A percentile compares a stretch with the other conserved stretches of the same genome.
These are phyloP conservation scores for Nemurella pictetii DNA, from an alignment of 2,888 invertebrate species.

Conservation along the genomic window DNA sequence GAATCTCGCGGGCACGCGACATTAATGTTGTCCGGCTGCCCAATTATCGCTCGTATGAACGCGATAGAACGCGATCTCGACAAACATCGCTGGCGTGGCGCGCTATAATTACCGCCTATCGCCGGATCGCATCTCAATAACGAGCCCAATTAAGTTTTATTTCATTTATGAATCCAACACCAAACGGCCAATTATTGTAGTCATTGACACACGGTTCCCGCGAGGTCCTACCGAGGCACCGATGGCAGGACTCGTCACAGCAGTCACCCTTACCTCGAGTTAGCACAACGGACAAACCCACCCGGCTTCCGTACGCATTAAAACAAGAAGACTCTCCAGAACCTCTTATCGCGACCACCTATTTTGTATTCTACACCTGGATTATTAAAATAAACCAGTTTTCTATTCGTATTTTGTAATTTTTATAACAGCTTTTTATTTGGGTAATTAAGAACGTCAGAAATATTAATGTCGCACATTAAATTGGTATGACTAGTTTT, in stretches of 20 bases:
- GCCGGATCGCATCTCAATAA: neutral
- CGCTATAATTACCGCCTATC: neutral
- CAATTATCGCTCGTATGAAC: neutral
- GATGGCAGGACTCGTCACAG: neutral
- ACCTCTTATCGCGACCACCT: conserved; percentile 13
- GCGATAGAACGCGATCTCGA: neutral
- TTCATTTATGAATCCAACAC: neutral
- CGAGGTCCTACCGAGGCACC: neutral
- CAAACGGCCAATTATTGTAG: neutral
- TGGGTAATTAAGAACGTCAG: conserved; percentile 30
- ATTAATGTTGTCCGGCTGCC: neutral
- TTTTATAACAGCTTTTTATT: conserved; percentile 18
- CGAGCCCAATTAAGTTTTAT: neutral
- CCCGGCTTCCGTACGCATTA: conserved; percentile 9
- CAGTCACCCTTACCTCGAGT: neutral
- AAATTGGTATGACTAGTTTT: conserved; percentile 4
- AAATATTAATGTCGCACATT: conserved; percentile 8
- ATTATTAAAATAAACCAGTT: conserved; percentile 29
- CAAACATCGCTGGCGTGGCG: neutral
- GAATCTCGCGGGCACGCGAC: neutral
- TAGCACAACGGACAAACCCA: neutral
- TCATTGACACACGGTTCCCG: neutral
- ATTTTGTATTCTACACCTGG: conserved; percentile 29
- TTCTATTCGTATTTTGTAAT: conserved; percentile 22
- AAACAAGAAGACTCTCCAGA: conserved; percentile 3